Percentiles rank a stretch among this genome's conserved stretches.
Conservation (phyloP, 1,140 invertebrate genomes). For the Hestina assimilis region DNA sequence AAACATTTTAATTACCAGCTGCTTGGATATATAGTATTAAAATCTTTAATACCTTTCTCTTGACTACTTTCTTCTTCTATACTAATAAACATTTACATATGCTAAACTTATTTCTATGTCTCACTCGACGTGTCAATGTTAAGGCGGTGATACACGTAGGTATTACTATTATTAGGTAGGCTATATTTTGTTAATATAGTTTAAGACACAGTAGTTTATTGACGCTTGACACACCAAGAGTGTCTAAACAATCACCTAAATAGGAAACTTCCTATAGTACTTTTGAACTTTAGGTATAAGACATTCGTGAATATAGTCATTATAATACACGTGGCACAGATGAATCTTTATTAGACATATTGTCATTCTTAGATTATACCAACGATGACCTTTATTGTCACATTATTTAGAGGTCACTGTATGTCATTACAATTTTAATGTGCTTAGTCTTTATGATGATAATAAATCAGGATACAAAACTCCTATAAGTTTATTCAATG, state of each 20-base stretch:
- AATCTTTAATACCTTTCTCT: conserved; percentile 23
- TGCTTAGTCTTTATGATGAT: background rate
- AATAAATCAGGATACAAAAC: background rate
- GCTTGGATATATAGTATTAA: conserved; percentile 15
- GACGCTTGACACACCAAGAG: too few species aligned
- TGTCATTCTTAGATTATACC: background rate
- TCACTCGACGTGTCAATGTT: too few species aligned
- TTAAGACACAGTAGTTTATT: too few species aligned
- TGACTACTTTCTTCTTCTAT: conserved; percentile 14
- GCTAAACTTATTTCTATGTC: too few species aligned
- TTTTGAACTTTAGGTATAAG: too few species aligned
- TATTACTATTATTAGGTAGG: too few species aligned
- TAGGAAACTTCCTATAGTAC: too few species aligned
- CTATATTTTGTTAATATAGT: too few species aligned
- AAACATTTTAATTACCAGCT: conserved; percentile 24
- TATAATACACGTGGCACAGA: background rate
- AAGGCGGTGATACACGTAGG: too few species aligned
- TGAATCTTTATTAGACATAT: background rate
- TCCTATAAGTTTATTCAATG: background rate
- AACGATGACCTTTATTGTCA: background rate
- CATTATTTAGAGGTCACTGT: conserved; percentile 2
- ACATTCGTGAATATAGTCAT: background rate
- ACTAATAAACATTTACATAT: background rate
- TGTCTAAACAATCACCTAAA: too few species aligned
- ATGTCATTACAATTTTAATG: conserved; percentile 4